These are phyloP conservation scores for Synergus umbraculus DNA, from an alignment of 2,888 invertebrate genomes.

Conservation along the genomic window DNA sequence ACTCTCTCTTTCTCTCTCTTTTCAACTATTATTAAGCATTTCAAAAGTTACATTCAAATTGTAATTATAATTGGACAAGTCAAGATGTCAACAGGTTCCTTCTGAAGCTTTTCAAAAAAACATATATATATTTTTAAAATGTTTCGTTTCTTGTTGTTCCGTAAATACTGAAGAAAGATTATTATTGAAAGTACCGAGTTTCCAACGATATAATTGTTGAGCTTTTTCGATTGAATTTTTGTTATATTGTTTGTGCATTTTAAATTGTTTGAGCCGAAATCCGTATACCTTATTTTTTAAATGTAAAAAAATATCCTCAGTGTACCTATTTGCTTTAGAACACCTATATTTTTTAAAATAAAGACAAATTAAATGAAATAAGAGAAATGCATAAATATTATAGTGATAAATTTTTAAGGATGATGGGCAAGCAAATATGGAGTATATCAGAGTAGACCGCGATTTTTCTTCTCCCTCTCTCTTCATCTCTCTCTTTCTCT, in stretches of 20 bases:
- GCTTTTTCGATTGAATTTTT: neutral
- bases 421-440: slow-evolving; percentile 45
- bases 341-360: neutral
- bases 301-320: neutral
- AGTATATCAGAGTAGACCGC: slow-evolving; percentile 39
- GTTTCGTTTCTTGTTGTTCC: neutral
- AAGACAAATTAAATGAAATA: neutral
- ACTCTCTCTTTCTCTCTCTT: no score
- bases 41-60: no score
- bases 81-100: neutral
- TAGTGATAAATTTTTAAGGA: slow-evolving; percentile 38
- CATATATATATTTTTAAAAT: neutral
- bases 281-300: neutral
- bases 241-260: neutral
- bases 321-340: no score
- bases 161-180: no score
- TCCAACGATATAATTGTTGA: neutral
- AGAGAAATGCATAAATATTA: neutral
- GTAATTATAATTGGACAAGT: neutral
- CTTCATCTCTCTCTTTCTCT: slow-evolving; percentile 34
- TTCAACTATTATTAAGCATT: no score
- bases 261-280: neutral
- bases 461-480: slow-evolving; percentile 36
- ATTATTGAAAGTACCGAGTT: no score
- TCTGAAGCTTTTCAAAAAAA: neutral